Evolutionary conservation across 2,113 vertebrate genomes (phyloP).

Genomic region (Grammomys surdaster): DNA sequence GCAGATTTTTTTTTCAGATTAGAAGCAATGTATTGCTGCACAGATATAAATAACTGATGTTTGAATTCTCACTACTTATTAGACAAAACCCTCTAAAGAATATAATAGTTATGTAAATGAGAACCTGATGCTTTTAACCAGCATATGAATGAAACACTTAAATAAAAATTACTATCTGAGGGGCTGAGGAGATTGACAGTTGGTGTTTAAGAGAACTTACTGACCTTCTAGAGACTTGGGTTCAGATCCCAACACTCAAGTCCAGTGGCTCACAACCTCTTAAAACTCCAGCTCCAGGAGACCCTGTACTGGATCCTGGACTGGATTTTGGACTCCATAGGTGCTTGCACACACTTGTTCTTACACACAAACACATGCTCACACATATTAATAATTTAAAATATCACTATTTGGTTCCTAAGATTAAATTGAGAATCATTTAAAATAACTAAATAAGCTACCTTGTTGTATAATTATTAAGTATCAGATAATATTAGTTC

Average conservation of each 20-base stretch:
- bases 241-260: background rate
- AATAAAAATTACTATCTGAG: background rate
- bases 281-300: background rate
- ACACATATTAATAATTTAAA: background rate
- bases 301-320: too few species aligned
- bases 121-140: background rate
- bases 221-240: background rate
- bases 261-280: too few species aligned
- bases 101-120: conserved; percentile 22
- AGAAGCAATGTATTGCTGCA: conserved; percentile 5
- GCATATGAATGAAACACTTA: conserved; percentile 2
- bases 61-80: background rate
- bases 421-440: background rate
- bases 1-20: conserved; percentile 23
- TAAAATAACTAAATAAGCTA: conserved; percentile 16
- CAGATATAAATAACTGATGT: conserved; percentile 3
- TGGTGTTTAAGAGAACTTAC: too few species aligned
- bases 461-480: background rate
- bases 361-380: background rate
- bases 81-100: conserved; percentile 42
- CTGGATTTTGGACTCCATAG: background rate
- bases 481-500: background rate
- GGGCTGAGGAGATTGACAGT: background rate
- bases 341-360: too few species aligned
- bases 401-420: background rate